Evolutionary conservation across 2,113 vertebrate species (phyloP), one percentile per base, ranked within the genome.

Genomic region (Cynoglossus semilaevis): DNA sequence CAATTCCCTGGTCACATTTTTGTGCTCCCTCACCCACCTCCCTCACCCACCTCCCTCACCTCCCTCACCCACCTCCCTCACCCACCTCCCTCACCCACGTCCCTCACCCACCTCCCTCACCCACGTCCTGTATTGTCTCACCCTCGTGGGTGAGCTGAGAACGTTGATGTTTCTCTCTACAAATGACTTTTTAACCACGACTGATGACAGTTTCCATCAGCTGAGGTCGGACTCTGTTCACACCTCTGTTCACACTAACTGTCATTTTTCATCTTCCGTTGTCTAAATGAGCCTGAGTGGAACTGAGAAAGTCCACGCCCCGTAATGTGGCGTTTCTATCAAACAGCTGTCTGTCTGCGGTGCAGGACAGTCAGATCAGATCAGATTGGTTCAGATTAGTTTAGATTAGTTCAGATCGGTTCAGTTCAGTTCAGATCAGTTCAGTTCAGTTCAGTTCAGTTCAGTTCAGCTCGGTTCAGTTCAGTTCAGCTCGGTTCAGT

Each of bases 201-300:
- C 54, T 63, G 63, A 72, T 69, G 74, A 68, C 74, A 63, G 69
- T 78, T 81, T 76, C 64, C 54, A 69, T 82, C 79, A 70, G 49
- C 29, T 3, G 15, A 51, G 41, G 51, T 49, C 34, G 22, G 43
- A 60, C 63, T 77, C 65, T 38, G 58, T 74, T 48, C 48, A 67
- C 66, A 67, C 71, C 61, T 73, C 64, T 60, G 51, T 44, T 48
- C 65, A 68, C 64, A 55, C n/a, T 41, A 29, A 29, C 69, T 69
- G 63, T 83, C 83, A 71, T 59, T 64, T 66, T 47, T 76, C 62
- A 74, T 81, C 54, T 49, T 53, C 52, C 72, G 47, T 77, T 82
- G 57, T 76, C 51, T 74, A 61, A 85, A 71, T 76, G 72, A 81
- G 59, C 54, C 57, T 56, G 56, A 9, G 70, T 45, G 48, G 69